Conservation (phyloP, 2,888 invertebrate genomes). For the Frankliniella fusca region DNA sequence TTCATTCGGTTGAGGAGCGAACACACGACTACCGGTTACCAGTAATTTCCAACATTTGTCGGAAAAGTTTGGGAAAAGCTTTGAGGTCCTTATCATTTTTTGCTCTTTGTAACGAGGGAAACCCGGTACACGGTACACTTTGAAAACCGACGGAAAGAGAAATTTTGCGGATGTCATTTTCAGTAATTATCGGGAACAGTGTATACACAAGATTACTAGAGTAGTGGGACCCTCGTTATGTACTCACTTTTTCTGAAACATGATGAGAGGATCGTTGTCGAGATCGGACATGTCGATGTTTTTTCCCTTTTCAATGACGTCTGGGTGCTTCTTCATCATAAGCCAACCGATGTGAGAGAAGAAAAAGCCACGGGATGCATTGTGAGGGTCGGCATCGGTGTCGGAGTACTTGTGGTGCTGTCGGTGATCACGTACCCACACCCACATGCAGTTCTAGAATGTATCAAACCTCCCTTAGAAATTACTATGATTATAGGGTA, state of each 20-base stretch:
- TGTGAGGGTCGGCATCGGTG: conserved; percentile 75
- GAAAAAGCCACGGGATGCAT: conserved; percentile 76
- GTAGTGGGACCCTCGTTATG: too few relatives aligned
- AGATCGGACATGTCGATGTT: conserved; percentile 73
- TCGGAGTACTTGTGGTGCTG: conserved; percentile 75
- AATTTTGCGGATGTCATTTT: too few relatives aligned
- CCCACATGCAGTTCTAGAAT: conserved; percentile 65
- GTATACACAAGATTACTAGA: too few relatives aligned
- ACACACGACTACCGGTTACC: too few relatives aligned
- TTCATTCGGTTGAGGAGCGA: too few relatives aligned
- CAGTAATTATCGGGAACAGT: too few relatives aligned
- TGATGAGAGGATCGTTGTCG: conserved; percentile 63
- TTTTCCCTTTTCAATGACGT: conserved; percentile 62
- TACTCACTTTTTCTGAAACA: conserved; percentile 69
- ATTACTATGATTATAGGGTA: neutral
- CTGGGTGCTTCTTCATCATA: conserved; percentile 71
- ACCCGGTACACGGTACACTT: too few relatives aligned
- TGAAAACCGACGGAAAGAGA: too few relatives aligned
- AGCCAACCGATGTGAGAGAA: conserved; percentile 87
- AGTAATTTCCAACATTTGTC: too few relatives aligned
- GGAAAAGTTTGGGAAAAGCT: too few relatives aligned
- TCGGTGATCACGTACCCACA: conserved; percentile 75
- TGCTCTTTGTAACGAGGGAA: too few relatives aligned
- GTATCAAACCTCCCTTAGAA: neutral
- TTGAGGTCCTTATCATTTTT: too few relatives aligned